These are phyloP conservation scores for Cavia aperea DNA, from an alignment of 2,113 vertebrate genomes.

Conservation along the genomic window DNA sequence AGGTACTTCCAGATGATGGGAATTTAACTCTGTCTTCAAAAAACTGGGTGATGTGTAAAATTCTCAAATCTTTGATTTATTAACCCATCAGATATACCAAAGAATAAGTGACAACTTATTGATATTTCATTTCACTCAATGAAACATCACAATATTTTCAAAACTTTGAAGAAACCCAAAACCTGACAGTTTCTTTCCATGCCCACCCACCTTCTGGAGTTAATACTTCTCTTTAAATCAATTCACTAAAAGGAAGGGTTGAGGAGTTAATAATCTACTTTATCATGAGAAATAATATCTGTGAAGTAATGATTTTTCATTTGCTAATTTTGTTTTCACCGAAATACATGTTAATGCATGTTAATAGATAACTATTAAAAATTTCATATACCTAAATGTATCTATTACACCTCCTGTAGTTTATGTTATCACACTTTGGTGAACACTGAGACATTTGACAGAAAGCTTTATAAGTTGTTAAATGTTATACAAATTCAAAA, in stretches of 20 bases:
- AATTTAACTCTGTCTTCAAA: not conserved
- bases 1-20: not conserved
- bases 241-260: not conserved
- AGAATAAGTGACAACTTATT: not conserved
- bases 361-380: slow-evolving; percentile 6
- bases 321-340: slow-evolving; percentile 47
- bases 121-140: not conserved
- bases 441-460: slow-evolving; percentile 20
- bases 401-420: not conserved
- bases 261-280: not conserved
- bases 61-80: not conserved
- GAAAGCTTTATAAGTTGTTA: not conserved
- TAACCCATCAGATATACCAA: not conserved
- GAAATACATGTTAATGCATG: not conserved
- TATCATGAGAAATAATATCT: slow-evolving; percentile 2
- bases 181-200: not conserved
- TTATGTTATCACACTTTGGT: not conserved
- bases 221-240: slow-evolving; percentile 42
- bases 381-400: not conserved
- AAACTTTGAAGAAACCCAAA: not conserved
- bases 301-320: slow-evolving; percentile 21
- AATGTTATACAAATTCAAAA: not conserved
- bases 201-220: not conserved
- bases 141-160: not conserved
- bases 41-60: not conserved